These are phyloP conservation scores for Cyclopterus lumpus DNA, from an alignment of 2,797 vertebrate species.

Conservation along the genomic window DNA sequence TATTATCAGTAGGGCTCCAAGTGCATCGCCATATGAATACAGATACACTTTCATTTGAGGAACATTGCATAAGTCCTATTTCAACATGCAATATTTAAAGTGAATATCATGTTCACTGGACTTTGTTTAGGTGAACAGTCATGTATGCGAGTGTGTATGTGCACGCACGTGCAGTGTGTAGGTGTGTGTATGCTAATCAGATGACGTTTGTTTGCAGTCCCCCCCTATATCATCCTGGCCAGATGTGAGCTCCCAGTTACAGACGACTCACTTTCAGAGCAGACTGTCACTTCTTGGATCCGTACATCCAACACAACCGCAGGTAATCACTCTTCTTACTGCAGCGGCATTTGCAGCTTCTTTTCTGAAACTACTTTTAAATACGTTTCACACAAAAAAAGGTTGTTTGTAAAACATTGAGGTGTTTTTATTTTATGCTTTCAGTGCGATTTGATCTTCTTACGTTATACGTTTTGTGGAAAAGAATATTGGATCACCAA, in stretches of 20 bases:
- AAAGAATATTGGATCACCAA: background rate
- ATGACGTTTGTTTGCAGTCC: conserved; percentile 82
- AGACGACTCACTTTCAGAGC: conserved; percentile 79
- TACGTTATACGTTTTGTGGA: background rate
- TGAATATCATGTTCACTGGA: conserved; percentile 75
- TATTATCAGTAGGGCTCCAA: conserved; percentile 35
- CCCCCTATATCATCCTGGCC: conserved; percentile 82
- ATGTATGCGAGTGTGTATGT: conserved; percentile 37
- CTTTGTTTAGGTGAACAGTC: conserved; percentile 79
- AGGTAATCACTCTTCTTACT: conserved; percentile 64
- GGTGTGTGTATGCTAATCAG: conserved; percentile 74
- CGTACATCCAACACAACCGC: conserved; percentile 71
- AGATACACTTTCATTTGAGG: conserved; percentile 46
- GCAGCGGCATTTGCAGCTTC: background rate
- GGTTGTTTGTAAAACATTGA: background rate
- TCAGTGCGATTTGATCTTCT: background rate
- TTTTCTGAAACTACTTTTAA: background rate
- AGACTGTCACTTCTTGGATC: conserved; percentile 78
- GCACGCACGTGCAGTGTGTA: background rate
- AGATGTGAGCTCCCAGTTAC: conserved; percentile 79
- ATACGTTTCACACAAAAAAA: background rate
- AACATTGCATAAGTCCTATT: conserved; percentile 64
- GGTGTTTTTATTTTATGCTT: conserved; percentile 4
- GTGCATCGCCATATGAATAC: conserved; percentile 27
- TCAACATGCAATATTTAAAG: conserved; percentile 65